These are phyloP conservation scores for Parochlus steinenii DNA, from an alignment of 2,888 invertebrate species.

Conservation along the genomic window DNA sequence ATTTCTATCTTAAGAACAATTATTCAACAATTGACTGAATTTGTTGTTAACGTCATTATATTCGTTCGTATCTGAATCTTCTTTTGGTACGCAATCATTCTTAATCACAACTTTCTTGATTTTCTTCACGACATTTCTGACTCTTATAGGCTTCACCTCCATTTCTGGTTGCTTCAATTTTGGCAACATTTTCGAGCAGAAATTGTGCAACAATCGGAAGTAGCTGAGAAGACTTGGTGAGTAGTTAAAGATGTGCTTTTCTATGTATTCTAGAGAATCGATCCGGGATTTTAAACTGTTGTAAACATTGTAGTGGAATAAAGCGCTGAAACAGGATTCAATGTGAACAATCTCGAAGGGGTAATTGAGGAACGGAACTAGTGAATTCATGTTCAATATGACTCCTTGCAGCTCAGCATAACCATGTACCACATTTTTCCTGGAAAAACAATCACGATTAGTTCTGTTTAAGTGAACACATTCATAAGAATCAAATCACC, in stretches of 20 bases:
- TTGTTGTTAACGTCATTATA: slow-evolving; percentile 27
- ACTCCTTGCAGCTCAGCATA: slow-evolving; percentile 29
- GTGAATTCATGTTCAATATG: slow-evolving; percentile 23
- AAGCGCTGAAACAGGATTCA: slow-evolving; percentile 53
- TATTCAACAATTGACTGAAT: slow-evolving; percentile 22
- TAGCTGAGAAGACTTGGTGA: slow-evolving; percentile 17
- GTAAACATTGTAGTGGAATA: slow-evolving; percentile 57
- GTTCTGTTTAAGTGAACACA: too few species aligned
- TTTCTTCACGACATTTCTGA: slow-evolving; percentile 18
- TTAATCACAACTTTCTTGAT: slow-evolving; percentile 16
- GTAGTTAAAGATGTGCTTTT: slow-evolving; percentile 30
- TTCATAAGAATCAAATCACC: too few species aligned
- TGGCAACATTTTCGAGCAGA: slow-evolving; percentile 19
- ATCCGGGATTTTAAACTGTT: slow-evolving; percentile 39
- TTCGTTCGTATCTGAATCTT: slow-evolving; percentile 13
- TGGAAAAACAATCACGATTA: too few species aligned
- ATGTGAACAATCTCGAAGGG: slow-evolving; percentile 40
- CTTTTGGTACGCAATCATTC: slow-evolving; percentile 15
- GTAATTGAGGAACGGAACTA: slow-evolving; percentile 46
- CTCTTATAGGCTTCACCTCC: slow-evolving; percentile 21
- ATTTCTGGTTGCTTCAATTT: slow-evolving; percentile 18
- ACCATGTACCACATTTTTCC: slow-evolving; percentile 23
- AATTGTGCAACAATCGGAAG: not conserved
- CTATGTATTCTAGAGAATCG: slow-evolving; percentile 37
- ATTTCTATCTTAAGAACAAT: too few species aligned